phyloP scores from a whole-genome alignment of 1,140 invertebrate genomes.

The Metopolophium dirhodum region DNA sequence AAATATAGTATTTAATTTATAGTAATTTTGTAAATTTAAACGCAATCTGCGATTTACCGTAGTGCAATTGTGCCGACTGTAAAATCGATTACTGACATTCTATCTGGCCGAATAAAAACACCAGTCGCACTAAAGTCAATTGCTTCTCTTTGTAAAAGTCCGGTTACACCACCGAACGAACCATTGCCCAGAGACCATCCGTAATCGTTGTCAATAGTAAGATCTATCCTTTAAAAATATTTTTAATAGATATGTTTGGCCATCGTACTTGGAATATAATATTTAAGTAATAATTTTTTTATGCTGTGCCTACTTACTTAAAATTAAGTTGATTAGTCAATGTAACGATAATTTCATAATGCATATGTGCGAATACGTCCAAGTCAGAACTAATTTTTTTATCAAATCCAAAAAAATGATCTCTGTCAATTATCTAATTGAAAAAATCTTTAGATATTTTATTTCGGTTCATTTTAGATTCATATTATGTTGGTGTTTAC shows the following conservation, averaged over 20 bases:
- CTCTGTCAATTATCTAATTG: background rate
- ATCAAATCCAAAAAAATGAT: background rate
- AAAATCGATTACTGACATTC: background rate
- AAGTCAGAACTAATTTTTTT: background rate
- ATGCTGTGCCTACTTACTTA: background rate
- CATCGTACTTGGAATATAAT: background rate
- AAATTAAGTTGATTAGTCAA: slow-evolving; percentile 16
- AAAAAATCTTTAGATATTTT: background rate
- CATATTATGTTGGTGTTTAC: background rate
- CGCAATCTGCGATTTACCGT: background rate
- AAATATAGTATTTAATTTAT: background rate
- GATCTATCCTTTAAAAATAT: background rate
- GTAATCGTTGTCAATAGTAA: background rate
- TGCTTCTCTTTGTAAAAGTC: background rate
- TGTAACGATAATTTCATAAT: background rate
- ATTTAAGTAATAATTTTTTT: background rate
- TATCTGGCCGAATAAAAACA: background rate
- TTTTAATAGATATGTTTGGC: background rate
- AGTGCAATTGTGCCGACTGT: background rate
- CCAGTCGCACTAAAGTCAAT: background rate
- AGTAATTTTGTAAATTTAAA: background rate
- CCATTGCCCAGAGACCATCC: slow-evolving; percentile 24
- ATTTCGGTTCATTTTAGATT: background rate
- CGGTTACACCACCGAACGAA: background rate
- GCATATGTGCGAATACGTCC: slow-evolving; percentile 10